Evolutionary conservation across 2,797 vertebrate genomes (phyloP), one percentile per base, ranked within the genome.

Genomic region (Sebastes matsubarae): DNA sequence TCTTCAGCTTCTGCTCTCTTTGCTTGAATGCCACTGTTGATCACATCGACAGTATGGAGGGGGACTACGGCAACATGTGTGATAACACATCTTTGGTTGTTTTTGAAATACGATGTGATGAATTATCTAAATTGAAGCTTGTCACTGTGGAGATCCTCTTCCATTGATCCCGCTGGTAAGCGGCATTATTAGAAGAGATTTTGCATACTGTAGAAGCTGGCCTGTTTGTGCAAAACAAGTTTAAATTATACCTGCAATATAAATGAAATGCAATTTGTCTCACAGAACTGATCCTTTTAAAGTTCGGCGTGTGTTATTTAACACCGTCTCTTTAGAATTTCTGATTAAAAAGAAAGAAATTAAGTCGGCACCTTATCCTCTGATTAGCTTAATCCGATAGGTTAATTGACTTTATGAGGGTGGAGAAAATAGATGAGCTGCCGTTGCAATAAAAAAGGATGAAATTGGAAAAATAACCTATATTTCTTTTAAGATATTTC

Each of bases 401-500:
- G 87, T 92, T 96, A 95, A 96, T 95, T 95, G 94, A 93, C 94
- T 94, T 94, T 91, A 94, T 94, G 88, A 84, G 74, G 81, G 79
- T 75, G 77, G 85, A 55, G 82, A 82, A 88, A 86, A 92, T 80
- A 86, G 83, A 92, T 76, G 89, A 81, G 83, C 84, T 69, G 80
- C 84, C 42, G 66, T 78, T 68, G 87, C 84, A 93, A 93, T 90
- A 90, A 90, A 94, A 93, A 92, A 93, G 85, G 88, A 94, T 93
- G 86, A 94, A 94, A 95, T 93, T 91, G 94, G 93, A 95, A 95
- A 95, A 96, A 95, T 94, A 96, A 94, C 90, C 93, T 93, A 89
- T 91, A 95, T 95, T 96, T 95, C 94, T 95, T 96, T 92, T 93
- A 95, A 95, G 94, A 93, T 93, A 95, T 96, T 95, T 96, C 93